Evolutionary conservation across 2,797 vertebrate species (phyloP).

Genomic region (Mastacembelus armatus): DNA sequence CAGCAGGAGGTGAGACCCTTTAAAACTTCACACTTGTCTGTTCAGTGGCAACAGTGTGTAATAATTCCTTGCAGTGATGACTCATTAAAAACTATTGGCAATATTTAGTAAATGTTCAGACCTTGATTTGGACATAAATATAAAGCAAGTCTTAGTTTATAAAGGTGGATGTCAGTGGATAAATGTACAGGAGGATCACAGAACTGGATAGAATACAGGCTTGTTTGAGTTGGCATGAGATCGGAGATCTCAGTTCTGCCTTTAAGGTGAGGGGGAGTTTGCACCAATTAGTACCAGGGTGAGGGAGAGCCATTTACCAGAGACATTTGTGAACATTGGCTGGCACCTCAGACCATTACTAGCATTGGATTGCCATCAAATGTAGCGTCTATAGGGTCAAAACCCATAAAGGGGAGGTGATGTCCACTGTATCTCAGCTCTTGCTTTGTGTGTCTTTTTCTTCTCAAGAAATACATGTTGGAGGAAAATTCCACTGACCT

Average conservation of each 20-base stretch:
- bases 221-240: constrained; percentile 82
- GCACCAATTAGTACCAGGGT: constrained; percentile 79
- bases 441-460: constrained; percentile 45
- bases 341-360: constrained; percentile 47
- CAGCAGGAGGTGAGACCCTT: constrained; percentile 74
- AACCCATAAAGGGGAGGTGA: constrained; percentile 46
- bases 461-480: constrained; percentile 44
- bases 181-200: constrained; percentile 53
- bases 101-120: background rate
- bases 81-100: background rate
- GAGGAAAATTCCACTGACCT: constrained; percentile 58
- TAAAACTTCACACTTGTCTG: background rate
- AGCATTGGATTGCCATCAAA: constrained; percentile 77
- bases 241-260: constrained; percentile 75
- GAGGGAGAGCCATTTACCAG: constrained; percentile 71
- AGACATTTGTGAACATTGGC: constrained; percentile 79
- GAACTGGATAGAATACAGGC: constrained; percentile 50
- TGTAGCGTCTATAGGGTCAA: constrained; percentile 54
- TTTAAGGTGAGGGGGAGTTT: constrained; percentile 62
- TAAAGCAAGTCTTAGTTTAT: constrained; percentile 25
- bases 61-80: background rate
- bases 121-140: constrained; percentile 10
- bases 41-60: constrained; percentile 3
- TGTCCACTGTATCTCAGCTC: constrained; percentile 44
- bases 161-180: constrained; percentile 40